Base-by-base conservation (phyloP, 1,140 invertebrate genomes). In the Brachionus rotundiformis region DNA sequence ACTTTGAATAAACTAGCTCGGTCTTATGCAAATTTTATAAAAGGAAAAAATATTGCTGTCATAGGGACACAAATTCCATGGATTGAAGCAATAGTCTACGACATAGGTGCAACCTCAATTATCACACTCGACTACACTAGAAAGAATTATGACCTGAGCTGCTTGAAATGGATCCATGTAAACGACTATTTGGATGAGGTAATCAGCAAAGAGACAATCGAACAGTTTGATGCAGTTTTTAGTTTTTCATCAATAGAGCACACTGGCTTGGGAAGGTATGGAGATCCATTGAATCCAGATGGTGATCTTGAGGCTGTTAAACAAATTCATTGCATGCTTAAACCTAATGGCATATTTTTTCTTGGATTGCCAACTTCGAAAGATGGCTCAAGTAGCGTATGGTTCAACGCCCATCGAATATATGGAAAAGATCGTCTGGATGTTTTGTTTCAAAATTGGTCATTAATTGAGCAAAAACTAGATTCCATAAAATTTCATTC, bases 291-390 rank as follows among this genome's bases (percentile, higher is more conserved):
- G 5, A 23, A 6, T 10, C 71, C 71, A 11, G 4, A 75, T 11
- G 71, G 71, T 16, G 71, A 75, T 47, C 11, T 75, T 23, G 16
- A 41, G n/a, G 31, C 71, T 27, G 11, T 75, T 8, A 4, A 33
- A 31, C 25, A 75, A 29, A n/a, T 47, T 47, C 19, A 19, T 7
- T 75, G 71, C n/a, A 41, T 75, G 71, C 71, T 75, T 23, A 41
- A 75, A 36, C 13, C 13, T 6, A 6, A 23, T 1, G 33, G 71
- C 11, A 5, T 75, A 8, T 36, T 75, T n/a, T 75, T 75, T 47
- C 25, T 75, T 6, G 33, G 27, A 3, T 5, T 75, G 4, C 33
- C 71, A 7, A 36, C 27, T 5, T 23, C 65, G 7, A 33, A 31
- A 31, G 25, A 41, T 23, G 27, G 36, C 6, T 75, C 25, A 13